These are phyloP conservation scores for Falco biarmicus DNA, from an alignment of 2,797 vertebrate genomes.

Conservation along the genomic window DNA sequence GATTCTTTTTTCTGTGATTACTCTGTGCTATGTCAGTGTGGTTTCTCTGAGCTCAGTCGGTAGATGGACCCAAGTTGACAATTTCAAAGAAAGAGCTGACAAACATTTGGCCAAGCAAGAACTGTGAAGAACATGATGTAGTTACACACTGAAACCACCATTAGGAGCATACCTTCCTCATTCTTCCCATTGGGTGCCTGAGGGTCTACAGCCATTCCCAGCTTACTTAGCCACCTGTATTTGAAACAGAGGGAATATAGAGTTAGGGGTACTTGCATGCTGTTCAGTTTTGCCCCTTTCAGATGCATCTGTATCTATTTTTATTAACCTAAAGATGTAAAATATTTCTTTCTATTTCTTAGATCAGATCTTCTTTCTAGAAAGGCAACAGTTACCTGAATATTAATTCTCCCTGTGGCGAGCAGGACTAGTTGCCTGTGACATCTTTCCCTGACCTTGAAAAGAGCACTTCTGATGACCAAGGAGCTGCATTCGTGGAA, in stretches of 20 bases:
- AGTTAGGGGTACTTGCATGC: background rate
- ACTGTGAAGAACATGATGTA: background rate
- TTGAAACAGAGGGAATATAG: conserved; percentile 34
- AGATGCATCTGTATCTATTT: background rate
- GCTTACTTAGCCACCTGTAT: conserved; percentile 93
- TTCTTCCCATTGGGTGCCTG: conserved; percentile 81
- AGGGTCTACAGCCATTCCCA: conserved; percentile 89
- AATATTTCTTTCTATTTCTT: background rate
- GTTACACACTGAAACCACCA: background rate
- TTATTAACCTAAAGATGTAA: background rate
- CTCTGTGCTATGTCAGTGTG: background rate
- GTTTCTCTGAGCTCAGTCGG: background rate
- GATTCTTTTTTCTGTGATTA: background rate
- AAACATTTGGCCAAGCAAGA: background rate
- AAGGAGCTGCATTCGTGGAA: background rate
- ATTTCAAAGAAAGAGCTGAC: background rate
- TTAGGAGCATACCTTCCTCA: conserved; percentile 75
- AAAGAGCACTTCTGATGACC: background rate
- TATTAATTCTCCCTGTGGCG: background rate
- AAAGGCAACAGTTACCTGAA: background rate
- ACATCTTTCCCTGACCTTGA: background rate
- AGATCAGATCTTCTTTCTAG: background rate
- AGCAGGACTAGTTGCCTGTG: background rate
- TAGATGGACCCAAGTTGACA: background rate
- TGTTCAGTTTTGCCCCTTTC: background rate